phyloP scores from a whole-genome alignment of 2,888 invertebrate genomes.

The Ornithoptera priamus region DNA sequence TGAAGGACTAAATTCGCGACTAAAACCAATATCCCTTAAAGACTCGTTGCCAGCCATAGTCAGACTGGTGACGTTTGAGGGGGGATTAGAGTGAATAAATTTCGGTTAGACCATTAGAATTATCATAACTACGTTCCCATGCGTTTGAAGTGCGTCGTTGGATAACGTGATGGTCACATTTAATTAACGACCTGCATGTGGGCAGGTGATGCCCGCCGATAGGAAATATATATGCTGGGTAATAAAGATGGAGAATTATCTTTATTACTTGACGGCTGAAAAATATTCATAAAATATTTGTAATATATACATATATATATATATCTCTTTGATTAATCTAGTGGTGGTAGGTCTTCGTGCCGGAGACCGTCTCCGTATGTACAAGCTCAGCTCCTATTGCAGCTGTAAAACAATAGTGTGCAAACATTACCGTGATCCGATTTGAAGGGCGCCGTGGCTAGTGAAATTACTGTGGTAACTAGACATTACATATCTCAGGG shows the following conservation, averaged over 20 bases:
- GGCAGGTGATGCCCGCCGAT: constrained; percentile 11
- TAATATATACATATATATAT: too few species aligned
- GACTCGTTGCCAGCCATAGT: constrained; percentile 52
- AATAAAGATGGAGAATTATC: constrained; percentile 4
- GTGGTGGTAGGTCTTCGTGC: too few species aligned
- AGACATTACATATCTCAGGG: too few species aligned
- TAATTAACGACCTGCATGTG: constrained; percentile 24
- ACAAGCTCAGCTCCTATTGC: too few species aligned
- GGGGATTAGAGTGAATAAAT: constrained; percentile 51
- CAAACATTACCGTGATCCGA: too few species aligned
- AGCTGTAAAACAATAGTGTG: too few species aligned
- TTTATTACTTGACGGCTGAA: constrained; percentile 4
- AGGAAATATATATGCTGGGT: neutral
- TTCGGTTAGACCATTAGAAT: constrained; percentile 23
- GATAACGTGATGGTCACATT: constrained; percentile 27
- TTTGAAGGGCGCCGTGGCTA: too few species aligned
- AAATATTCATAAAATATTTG: neutral
- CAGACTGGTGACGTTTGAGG: constrained; percentile 57
- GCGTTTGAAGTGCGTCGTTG: constrained; percentile 21
- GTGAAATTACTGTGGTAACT: too few species aligned
- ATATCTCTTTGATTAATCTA: too few species aligned
- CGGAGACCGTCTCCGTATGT: too few species aligned
- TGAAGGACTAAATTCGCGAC: neutral
- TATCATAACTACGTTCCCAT: constrained; percentile 30
- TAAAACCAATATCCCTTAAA: constrained; percentile 46